Evolutionary conservation across 2,797 vertebrate species (phyloP).

Genomic region (Brachyalestes nurse): DNA sequence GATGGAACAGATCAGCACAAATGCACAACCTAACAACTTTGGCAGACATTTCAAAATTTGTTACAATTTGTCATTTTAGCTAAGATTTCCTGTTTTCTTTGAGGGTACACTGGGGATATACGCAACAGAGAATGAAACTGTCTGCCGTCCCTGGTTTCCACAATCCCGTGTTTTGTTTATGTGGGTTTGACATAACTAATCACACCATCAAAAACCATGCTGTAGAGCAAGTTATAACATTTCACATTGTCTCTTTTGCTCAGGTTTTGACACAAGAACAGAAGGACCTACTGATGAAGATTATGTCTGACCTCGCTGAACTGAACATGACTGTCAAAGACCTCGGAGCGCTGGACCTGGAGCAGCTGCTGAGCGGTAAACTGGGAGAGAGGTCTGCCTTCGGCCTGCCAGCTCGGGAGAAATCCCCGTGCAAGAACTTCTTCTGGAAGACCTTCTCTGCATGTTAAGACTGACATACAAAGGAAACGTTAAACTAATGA

Average conservation of each 20-base stretch:
- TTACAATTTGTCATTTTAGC: no score
- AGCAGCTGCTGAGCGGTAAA: slow-evolving; percentile 29
- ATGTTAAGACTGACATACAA: slow-evolving; percentile 61
- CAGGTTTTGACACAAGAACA: slow-evolving; percentile 61
- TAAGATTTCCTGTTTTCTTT: no score
- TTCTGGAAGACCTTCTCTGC: slow-evolving; percentile 81
- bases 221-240: not conserved
- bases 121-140: not conserved
- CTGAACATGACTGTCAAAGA: slow-evolving; percentile 55
- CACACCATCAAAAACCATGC: not conserved
- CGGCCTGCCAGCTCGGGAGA: slow-evolving; percentile 52
- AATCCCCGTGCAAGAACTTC: slow-evolving; percentile 72
- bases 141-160: not conserved
- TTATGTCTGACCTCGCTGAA: slow-evolving; percentile 64
- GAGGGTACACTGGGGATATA: no score
- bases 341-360: slow-evolving; percentile 24
- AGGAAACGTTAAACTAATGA: not conserved
- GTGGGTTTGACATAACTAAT: not conserved
- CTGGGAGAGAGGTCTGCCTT: slow-evolving; percentile 49
- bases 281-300: slow-evolving; percentile 59
- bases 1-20: no score
- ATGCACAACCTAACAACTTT: no score
- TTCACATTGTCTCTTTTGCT: slow-evolving; percentile 33
- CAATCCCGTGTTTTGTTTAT: not conserved
- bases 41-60: no score